A percentile compares a stretch with the other conserved stretches of the same genome.
Conservation (phyloP, 2,113 vertebrate genomes). For the Epinephelus moara region DNA sequence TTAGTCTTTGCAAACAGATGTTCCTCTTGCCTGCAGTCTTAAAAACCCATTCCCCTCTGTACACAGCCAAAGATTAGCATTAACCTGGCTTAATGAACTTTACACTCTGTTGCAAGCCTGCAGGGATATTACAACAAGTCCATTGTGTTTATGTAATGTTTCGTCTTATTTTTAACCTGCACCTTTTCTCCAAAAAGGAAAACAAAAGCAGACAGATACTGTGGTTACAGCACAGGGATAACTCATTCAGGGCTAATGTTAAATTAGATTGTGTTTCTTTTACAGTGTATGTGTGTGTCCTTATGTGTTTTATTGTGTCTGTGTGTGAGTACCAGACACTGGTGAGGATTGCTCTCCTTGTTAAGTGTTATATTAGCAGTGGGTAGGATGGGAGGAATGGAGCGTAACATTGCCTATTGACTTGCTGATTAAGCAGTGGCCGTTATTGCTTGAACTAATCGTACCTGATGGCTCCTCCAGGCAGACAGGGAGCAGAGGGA, state of each 20-base stretch:
- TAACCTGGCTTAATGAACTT: slow-evolving; percentile 83
- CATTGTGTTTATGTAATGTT: slow-evolving; percentile 63
- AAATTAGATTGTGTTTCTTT: slow-evolving; percentile 28
- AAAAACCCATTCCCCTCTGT: slow-evolving; percentile 67
- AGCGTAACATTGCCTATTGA: slow-evolving; percentile 79
- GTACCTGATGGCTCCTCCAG: slow-evolving; percentile 69
- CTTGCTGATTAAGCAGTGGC: slow-evolving; percentile 82
- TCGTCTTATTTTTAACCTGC: slow-evolving; percentile 57
- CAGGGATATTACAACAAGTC: slow-evolving; percentile 75
- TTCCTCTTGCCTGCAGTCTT: slow-evolving; percentile 82
- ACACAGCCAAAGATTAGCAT: slow-evolving; percentile 78
- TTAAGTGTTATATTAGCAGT: slow-evolving; percentile 67
- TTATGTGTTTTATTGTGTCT: slow-evolving; percentile 46
- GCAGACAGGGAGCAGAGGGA: slow-evolving; percentile 48
- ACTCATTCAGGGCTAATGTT: slow-evolving; percentile 15
- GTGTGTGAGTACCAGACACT: slow-evolving; percentile 31
- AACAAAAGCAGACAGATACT: slow-evolving; percentile 19
- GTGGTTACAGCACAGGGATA: neutral
- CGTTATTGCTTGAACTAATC: slow-evolving; percentile 76
- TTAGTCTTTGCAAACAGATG: slow-evolving; percentile 82
- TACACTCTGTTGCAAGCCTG: slow-evolving; percentile 80
- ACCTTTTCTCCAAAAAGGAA: slow-evolving; percentile 14
- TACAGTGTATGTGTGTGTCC: slow-evolving; percentile 24
- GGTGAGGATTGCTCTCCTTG: slow-evolving; percentile 46
- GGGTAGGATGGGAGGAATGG: slow-evolving; percentile 67